A percentile compares a stretch with the other conserved stretches of the same genome.
Evolutionary conservation across 1,140 invertebrate genomes (phyloP).

Genomic region (Stratiolaelaps scimitus): DNA sequence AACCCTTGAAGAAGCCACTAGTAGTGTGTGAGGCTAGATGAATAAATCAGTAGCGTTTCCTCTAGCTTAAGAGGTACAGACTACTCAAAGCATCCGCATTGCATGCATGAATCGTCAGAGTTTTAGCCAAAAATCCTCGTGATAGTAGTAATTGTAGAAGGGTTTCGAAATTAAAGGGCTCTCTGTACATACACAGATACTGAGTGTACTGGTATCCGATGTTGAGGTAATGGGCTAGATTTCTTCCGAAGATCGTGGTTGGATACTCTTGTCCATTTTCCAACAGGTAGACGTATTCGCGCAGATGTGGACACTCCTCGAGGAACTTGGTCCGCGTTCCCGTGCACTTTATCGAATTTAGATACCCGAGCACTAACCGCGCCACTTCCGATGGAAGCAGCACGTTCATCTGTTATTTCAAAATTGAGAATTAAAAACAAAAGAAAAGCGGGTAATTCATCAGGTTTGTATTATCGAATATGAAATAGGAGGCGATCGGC

Average conservation of each 20-base stretch:
- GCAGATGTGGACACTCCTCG: conserved; percentile 20
- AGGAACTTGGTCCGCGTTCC: conserved; percentile 8
- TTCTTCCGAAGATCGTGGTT: background rate
- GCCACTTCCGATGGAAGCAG: conserved; percentile 10
- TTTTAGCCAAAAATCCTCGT: background rate
- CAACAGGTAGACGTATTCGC: conserved; percentile 8
- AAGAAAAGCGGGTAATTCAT: too few relatives aligned
- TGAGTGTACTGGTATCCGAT: conserved; percentile 26
- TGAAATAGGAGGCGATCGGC: too few relatives aligned
- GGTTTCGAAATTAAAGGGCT: background rate
- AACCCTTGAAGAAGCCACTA: too few relatives aligned
- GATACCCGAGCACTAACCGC: conserved; percentile 15
- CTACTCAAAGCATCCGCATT: too few relatives aligned
- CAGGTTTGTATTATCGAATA: too few relatives aligned
- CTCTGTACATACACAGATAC: background rate
- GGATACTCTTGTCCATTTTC: conserved; percentile 22
- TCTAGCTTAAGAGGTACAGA: too few relatives aligned
- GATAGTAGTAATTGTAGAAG: background rate
- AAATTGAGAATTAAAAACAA: too few relatives aligned
- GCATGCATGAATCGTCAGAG: too few relatives aligned
- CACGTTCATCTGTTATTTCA: conserved; percentile 3
- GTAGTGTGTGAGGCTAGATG: too few relatives aligned
- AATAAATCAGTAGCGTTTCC: too few relatives aligned
- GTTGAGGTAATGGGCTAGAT: conserved; percentile 22
- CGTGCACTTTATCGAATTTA: conserved; percentile 10